Percentiles rank a stretch among this genome's conserved stretches.
Conservation (phyloP, 2,888 invertebrate genomes). For the Zygogramma bicolorata region DNA sequence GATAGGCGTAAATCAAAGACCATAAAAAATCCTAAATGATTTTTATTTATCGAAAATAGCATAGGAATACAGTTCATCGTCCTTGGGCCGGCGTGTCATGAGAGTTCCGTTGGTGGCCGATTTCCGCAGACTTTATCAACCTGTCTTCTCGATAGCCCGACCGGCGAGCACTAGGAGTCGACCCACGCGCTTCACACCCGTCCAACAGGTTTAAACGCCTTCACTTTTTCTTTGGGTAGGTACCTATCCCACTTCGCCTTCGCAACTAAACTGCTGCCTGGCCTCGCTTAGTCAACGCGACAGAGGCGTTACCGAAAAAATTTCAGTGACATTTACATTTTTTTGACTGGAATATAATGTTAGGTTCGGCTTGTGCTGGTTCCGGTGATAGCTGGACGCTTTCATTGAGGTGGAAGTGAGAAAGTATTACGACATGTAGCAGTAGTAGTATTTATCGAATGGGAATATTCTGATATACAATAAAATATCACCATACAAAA, state of each 20-base stretch:
- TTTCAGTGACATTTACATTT: constrained; percentile 9
- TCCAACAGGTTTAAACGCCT: constrained; percentile 69
- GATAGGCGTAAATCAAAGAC: constrained; percentile 2
- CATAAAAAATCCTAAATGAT: background rate
- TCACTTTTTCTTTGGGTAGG: constrained; percentile 62
- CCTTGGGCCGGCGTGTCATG: constrained; percentile 52
- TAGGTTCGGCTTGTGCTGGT: background rate
- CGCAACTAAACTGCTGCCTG: constrained; percentile 41
- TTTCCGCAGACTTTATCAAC: constrained; percentile 53
- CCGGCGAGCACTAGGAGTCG: constrained; percentile 62
- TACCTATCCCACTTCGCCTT: constrained; percentile 44
- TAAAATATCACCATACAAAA: no score
- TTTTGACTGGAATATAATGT: background rate
- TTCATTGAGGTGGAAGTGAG: background rate
- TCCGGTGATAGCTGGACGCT: background rate
- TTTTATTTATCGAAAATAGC: constrained; percentile 27
- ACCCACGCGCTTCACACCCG: constrained; percentile 66
- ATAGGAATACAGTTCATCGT: constrained; percentile 52
- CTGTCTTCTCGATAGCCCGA: constrained; percentile 50
- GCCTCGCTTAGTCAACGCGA: constrained; percentile 38
- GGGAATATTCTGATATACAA: no score
- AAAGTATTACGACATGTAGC: no score
- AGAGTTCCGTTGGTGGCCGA: constrained; percentile 47
- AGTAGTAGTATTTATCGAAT: no score
- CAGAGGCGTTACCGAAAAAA: constrained; percentile 39